A percentile compares a stretch with the other conserved stretches of the same genome.
Evolutionary conservation across 30 jellyfish, hydroid and myxozoan genomes (phyloP).

Genomic region (Turritopsis rubra): DNA sequence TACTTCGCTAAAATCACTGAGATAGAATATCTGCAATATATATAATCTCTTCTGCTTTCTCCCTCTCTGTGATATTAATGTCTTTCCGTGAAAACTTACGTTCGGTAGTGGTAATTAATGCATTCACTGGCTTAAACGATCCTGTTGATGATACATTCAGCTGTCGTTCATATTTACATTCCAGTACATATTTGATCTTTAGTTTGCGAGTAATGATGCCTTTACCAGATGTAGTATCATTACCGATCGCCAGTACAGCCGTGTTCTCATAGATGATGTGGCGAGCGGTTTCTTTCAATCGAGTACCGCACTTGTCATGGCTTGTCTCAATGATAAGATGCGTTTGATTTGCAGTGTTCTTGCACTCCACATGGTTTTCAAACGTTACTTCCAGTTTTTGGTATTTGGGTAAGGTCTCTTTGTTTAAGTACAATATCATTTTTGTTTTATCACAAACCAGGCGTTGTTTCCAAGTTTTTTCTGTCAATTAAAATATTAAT

Average conservation of each 20-base stretch:
- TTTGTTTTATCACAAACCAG: neutral
- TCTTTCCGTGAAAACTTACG: neutral
- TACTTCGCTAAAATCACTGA: no score
- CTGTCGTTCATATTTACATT: neutral
- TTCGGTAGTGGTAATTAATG: neutral
- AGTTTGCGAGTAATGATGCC: constrained; percentile 4
- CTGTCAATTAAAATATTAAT: neutral
- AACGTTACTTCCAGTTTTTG: neutral
- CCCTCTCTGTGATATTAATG: neutral
- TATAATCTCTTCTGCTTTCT: neutral
- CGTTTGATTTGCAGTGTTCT: neutral
- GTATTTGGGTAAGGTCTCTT: neutral
- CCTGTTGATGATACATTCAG: neutral
- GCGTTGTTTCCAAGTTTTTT: neutral
- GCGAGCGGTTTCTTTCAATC: neutral
- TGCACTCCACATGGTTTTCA: neutral
- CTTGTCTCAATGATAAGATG: neutral
- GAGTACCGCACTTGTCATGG: neutral
- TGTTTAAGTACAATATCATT: neutral
- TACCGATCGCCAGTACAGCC: neutral
- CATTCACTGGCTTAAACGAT: constrained; percentile 11
- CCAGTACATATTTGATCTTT: neutral
- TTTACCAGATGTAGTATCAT: neutral
- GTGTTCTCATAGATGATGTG: neutral
- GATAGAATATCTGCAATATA: no score